phyloP scores from a whole-genome alignment of 2,888 invertebrate species.

The Rhimphoctona megacephalus region DNA sequence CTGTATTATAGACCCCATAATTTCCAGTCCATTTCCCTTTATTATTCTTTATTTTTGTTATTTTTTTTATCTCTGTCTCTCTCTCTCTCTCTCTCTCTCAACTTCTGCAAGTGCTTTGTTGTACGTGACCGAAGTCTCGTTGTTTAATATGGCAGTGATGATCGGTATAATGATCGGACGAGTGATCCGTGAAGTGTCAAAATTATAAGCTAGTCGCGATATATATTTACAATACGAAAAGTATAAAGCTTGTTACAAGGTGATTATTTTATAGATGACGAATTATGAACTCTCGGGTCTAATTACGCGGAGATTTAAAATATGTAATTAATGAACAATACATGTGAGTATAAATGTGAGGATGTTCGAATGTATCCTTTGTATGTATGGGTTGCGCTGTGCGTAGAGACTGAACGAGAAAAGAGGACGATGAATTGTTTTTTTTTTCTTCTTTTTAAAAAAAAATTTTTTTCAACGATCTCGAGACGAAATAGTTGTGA shows the following conservation, averaged over 20 bases:
- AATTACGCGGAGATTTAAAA: conserved; percentile 16
- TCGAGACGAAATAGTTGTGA: conserved; percentile 47
- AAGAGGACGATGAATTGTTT: conserved; percentile 22
- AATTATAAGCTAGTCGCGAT: conserved; percentile 82
- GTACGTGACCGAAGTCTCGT: conserved; percentile 18
- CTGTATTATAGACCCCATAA: not conserved
- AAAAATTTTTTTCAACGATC: conserved; percentile 40
- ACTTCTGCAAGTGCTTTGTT: conserved; percentile 13
- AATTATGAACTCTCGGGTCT: conserved; percentile 48
- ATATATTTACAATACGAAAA: conserved; percentile 72
- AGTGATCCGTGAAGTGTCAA: conserved; percentile 79
- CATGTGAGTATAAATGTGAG: conserved; percentile 12
- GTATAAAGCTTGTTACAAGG: conserved; percentile 77
- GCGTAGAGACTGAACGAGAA: conserved; percentile 25
- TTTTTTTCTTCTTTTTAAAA: conserved; percentile 1
- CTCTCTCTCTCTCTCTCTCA: not conserved
- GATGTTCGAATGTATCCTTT: conserved; percentile 31
- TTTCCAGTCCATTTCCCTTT: not conserved
- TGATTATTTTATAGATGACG: conserved; percentile 76
- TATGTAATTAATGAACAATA: conserved; percentile 21
- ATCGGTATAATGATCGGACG: conserved; percentile 64
- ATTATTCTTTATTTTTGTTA: not conserved
- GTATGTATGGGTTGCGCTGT: conserved; percentile 20
- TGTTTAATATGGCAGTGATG: conserved; percentile 13
- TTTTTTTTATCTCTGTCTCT: not conserved